Evolutionary conservation across 1,140 invertebrate species (phyloP).

Genomic region (Sarcophaga peregrina): DNA sequence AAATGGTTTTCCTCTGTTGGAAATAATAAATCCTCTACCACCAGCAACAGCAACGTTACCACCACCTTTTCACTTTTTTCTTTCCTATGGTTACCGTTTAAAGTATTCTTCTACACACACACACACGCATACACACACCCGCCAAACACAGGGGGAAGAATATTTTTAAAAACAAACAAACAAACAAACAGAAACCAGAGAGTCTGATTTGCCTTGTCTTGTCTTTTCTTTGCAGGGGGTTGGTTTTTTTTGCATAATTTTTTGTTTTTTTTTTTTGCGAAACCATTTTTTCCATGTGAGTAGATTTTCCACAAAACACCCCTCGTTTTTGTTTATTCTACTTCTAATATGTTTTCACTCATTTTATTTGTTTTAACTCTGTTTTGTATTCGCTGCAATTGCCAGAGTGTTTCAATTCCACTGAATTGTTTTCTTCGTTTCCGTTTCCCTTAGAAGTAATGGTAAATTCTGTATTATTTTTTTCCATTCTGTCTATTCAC

Average conservation of each 20-base stretch:
- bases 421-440: constrained; percentile 1
- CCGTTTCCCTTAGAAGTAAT: background rate
- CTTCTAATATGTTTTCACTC: background rate
- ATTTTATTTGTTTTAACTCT: background rate
- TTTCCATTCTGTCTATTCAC: background rate
- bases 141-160: background rate
- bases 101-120: background rate
- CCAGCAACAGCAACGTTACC: constrained; percentile 27
- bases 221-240: background rate
- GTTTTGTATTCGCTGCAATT: background rate
- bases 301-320: background rate
- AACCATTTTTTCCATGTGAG: constrained; percentile 14
- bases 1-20: constrained; percentile 12
- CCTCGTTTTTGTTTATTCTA: background rate
- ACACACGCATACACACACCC: too few relatives aligned
- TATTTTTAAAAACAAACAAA: background rate
- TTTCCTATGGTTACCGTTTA: background rate
- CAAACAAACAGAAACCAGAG: background rate
- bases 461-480: background rate
- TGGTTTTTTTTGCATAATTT: background rate
- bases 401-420: constrained; percentile 32
- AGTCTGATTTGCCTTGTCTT: background rate
- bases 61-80: background rate
- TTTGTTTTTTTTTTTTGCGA: background rate
- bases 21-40: background rate